Percentiles rank a stretch among this genome's conserved stretches.
phyloP scores from a whole-genome alignment of 1,140 invertebrate genomes.

The Drosophila virilis region DNA sequence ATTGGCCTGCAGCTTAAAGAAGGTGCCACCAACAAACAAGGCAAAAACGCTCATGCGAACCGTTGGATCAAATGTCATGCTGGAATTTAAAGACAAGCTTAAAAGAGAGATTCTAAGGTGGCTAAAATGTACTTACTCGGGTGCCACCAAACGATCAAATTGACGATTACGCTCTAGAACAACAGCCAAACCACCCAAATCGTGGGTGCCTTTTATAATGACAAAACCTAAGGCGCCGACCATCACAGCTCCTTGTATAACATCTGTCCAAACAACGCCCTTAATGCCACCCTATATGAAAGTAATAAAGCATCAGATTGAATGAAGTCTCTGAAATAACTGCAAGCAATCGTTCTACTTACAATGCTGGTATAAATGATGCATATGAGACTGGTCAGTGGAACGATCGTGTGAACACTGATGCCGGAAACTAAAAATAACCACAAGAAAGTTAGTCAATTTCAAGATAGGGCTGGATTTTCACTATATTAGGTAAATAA shows the following conservation, averaged over 20 bases:
- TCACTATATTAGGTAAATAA: too few relatives aligned
- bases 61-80: constrained; percentile 89
- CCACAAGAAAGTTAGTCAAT: constrained; percentile 5
- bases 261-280: constrained; percentile 94
- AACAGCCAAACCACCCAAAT: constrained; percentile 90
- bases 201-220: constrained; percentile 90
- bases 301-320: background rate
- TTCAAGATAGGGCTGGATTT: background rate
- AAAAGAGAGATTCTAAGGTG: too few relatives aligned
- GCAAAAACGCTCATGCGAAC: constrained; percentile 90
- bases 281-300: constrained; percentile 90
- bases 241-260: constrained; percentile 91
- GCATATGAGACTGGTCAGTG: constrained; percentile 90
- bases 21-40: constrained; percentile 90
- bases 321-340: too few relatives aligned
- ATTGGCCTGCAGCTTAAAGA: constrained; percentile 92
- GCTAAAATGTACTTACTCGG: constrained; percentile 88
- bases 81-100: constrained; percentile 47
- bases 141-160: constrained; percentile 90
- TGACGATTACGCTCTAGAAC: constrained; percentile 90
- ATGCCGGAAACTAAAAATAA: constrained; percentile 88
- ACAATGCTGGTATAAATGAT: constrained; percentile 93
- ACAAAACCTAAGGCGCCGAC: constrained; percentile 92
- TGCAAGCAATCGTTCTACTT: constrained; percentile 70
- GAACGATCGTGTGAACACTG: constrained; percentile 88